These are phyloP conservation scores for Trematomus loennbergii DNA, from an alignment of 2,113 vertebrate genomes.

Conservation along the genomic window DNA sequence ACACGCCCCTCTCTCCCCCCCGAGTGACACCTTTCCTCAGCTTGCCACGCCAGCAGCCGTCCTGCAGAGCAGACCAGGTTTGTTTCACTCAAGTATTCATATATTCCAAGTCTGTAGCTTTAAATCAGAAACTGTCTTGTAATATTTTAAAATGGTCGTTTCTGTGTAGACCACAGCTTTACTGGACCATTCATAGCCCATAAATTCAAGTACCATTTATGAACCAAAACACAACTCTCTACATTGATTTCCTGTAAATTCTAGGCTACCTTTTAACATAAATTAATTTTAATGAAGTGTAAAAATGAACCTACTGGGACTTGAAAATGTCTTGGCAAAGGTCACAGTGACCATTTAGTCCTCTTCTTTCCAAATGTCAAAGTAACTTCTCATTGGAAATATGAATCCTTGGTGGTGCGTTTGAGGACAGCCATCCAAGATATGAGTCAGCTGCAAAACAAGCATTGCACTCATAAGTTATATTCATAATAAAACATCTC, in stretches of 20 bases:
- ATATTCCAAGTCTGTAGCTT: background rate
- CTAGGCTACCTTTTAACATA: background rate
- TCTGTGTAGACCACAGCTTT: background rate
- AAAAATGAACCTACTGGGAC: conserved; percentile 7
- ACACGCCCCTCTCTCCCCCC: conserved; percentile 47
- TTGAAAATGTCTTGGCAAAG: conserved; percentile 3
- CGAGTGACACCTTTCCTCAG: conserved; percentile 74
- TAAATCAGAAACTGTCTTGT: background rate
- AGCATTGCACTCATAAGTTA: background rate
- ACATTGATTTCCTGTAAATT: background rate
- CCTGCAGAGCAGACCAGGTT: conserved; percentile 77
- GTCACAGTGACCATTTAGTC: background rate
- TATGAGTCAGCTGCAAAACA: conserved; percentile 26
- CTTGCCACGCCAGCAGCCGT: conserved; percentile 73
- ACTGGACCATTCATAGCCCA: conserved; percentile 29
- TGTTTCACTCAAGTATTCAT: conserved; percentile 31
- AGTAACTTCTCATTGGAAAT: background rate
- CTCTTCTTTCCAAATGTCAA: background rate
- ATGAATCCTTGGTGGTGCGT: conserved; percentile 4
- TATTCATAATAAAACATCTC: background rate
- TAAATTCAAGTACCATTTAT: conserved; percentile 25
- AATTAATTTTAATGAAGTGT: background rate
- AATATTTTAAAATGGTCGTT: background rate
- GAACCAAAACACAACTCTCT: conserved; percentile 10
- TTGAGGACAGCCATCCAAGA: conserved; percentile 38